phyloP scores from a whole-genome alignment of 2,113 vertebrate genomes.

The Megaptera novaeangliae region DNA sequence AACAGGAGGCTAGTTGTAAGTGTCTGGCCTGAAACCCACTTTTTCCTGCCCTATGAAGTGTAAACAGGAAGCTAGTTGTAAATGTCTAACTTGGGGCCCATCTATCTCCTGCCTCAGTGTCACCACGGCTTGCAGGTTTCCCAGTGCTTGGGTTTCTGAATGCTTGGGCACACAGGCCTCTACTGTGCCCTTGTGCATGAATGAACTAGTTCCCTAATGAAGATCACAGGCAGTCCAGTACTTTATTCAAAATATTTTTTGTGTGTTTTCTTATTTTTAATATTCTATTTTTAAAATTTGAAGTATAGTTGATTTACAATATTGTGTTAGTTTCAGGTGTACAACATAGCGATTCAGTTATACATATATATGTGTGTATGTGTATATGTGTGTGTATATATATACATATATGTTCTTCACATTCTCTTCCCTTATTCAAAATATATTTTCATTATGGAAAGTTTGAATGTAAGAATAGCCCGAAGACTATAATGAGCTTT shows the following conservation, averaged over 20 bases:
- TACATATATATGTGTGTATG: neutral
- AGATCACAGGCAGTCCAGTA: too few relatives aligned
- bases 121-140: neutral
- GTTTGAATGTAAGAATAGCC: neutral
- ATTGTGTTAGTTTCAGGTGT: neutral
- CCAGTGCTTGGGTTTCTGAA: neutral
- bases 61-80: too few relatives aligned
- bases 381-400: neutral
- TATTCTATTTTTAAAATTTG: neutral
- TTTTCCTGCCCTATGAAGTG: too few relatives aligned
- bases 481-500: rapidly evolving
- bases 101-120: too few relatives aligned
- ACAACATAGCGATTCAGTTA: neutral
- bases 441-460: neutral
- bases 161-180: neutral
- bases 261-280: neutral
- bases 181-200: neutral
- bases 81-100: too few relatives aligned
- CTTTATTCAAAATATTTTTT: neutral
- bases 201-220: neutral
- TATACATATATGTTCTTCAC: neutral
- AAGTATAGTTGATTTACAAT: neutral
- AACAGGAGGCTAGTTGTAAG: too few relatives aligned
- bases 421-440: neutral
- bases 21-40: too few relatives aligned